A percentile compares a stretch with the other conserved stretches of the same genome.
Evolutionary conservation across 2,797 vertebrate species (phyloP).

Genomic region (Phaenicophaeus curvirostris): DNA sequence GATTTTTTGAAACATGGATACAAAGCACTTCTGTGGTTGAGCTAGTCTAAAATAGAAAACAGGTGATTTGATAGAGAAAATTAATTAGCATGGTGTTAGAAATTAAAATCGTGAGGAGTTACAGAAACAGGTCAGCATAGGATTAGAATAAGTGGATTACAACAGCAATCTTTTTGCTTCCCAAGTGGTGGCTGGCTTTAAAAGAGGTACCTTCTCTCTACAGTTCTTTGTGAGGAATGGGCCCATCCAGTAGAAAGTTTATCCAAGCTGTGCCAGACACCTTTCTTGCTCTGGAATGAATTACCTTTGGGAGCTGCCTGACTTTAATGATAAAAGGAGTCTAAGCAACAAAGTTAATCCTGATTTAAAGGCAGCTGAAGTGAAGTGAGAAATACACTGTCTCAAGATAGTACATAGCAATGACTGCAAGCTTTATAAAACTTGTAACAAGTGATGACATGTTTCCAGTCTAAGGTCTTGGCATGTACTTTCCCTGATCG

Average conservation of each 20-base stretch:
- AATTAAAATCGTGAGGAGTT: not conserved
- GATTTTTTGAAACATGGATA: not conserved
- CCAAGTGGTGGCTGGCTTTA: too few species aligned
- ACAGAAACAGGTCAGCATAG: not conserved
- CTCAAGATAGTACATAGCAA: not conserved
- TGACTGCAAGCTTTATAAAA: not conserved
- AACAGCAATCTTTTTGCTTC: not conserved
- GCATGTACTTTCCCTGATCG: not conserved
- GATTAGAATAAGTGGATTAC: not conserved
- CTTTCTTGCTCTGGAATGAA: not conserved
- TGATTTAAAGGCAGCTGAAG: constrained; percentile 2
- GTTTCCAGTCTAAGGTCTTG: not conserved
- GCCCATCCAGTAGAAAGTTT: not conserved
- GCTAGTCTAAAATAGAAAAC: not conserved
- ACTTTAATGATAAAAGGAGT: not conserved
- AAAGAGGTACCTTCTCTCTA: not conserved
- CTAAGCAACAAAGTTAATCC: not conserved
- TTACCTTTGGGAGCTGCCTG: not conserved
- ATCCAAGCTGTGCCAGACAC: not conserved
- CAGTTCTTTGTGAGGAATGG: not conserved
- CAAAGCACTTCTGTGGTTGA: not conserved
- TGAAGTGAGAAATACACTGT: not conserved
- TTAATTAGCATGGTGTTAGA: not conserved
- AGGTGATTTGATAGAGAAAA: not conserved
- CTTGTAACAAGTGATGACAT: not conserved